Evolutionary conservation across 1,140 invertebrate genomes (phyloP), one percentile per base, ranked within the genome.

Genomic region (Whitmania pigra): DNA sequence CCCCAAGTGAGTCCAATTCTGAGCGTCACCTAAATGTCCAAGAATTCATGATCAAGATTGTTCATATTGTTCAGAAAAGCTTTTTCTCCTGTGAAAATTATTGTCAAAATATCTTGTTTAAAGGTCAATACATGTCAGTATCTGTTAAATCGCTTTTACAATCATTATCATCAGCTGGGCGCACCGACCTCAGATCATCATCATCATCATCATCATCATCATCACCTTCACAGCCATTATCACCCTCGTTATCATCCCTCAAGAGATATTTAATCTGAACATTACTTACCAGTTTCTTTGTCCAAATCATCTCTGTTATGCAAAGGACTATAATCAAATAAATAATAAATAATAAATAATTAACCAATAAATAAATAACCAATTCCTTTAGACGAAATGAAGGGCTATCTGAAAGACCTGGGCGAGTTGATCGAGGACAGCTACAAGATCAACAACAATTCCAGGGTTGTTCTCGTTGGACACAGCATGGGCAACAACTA

Each of bases 401-500:
- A 82, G 53, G 88, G 90, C 63, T 97, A 88, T 82, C 94, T 94
- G 79, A 80, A 82, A 0, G 87, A 90, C 76, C 80, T 98, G 40
- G 92, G 90, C 79, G 77, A 80, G 0, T 81, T 98, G n/a, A 86
- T 96, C 20, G 93, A 97, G 84, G 87, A 91, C 75, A 91, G 91
- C 0, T 97, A 93, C 78, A 78, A 78, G 9, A 76, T 84, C 53
- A 97, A 96, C 82, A 87, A 88, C 69, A 87, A 91, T 74, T 82
- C 71, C 0, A 74, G 72, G 27, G 88, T 97, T 0, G 89, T 94
- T 0, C 78, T 98, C 0, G 76, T 99, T 29, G 89, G 88, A 0
- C 96, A 99, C 82, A 97, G 93, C 77, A 97, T 99, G 94, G 96
- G 95, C 9, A 80, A 78, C 71, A 89, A 91, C 0, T 89, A 94